Percentiles rank a stretch among this genome's conserved stretches.
Evolutionary conservation across 30 jellyfish, hydroid and myxozoan species (phyloP).

Genomic region (Turritopsis rubra): DNA sequence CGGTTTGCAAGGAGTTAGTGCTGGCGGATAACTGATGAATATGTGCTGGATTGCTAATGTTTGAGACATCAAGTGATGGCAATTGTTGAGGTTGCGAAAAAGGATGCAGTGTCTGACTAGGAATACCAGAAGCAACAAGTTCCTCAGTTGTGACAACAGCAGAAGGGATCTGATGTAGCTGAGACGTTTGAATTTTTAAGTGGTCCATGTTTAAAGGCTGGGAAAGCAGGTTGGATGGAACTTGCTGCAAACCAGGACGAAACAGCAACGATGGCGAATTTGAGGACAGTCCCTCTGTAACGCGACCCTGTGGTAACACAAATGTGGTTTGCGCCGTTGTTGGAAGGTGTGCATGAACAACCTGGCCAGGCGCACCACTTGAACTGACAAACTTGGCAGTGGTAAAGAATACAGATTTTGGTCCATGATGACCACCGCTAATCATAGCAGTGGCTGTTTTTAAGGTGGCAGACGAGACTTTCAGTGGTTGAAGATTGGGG

Average conservation of each 20-base stretch:
- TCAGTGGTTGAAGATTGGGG: conserved; percentile 29
- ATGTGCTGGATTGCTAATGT: not conserved
- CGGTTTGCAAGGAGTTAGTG: conserved; percentile 15
- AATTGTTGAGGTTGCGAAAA: not conserved
- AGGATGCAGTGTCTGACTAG: not conserved
- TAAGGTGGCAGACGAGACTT: conserved; percentile 5
- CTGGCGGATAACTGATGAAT: not conserved
- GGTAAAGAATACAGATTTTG: conserved; percentile 27
- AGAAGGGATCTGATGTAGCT: not conserved
- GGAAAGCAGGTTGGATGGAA: conserved; percentile 7
- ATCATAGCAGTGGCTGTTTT: not conserved
- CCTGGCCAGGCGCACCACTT: conserved; percentile 17
- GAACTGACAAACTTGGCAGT: conserved; percentile 21
- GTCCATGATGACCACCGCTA: conserved; percentile 24
- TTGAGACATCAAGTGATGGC: not conserved
- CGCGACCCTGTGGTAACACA: conserved; percentile 11
- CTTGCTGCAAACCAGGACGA: conserved; percentile 14
- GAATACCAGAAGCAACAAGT: not conserved
- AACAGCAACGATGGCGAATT: conserved; percentile 23
- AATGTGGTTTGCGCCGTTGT: conserved; percentile 17
- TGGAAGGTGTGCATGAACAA: conserved; percentile 20
- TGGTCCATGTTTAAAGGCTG: not conserved
- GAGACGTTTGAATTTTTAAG: not conserved
- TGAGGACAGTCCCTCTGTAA: not conserved
- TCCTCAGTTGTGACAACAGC: not conserved